Conservation (phyloP, 1,140 invertebrate species). For the Ditylenchus dipsaci region DNA sequence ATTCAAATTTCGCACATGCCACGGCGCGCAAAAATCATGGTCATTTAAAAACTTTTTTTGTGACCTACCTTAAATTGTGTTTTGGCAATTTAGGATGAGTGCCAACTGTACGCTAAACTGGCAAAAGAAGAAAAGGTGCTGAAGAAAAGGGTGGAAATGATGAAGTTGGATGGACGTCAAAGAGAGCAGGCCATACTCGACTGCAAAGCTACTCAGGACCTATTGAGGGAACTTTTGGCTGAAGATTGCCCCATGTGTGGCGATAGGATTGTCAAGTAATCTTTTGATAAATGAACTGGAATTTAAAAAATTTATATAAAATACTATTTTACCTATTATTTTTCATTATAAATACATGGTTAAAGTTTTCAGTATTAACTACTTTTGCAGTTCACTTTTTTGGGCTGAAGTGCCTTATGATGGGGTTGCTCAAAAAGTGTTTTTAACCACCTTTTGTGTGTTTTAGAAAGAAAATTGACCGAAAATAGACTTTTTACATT, state of each 20-base stretch:
- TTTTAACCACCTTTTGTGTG: too few species aligned
- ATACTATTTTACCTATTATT: neutral
- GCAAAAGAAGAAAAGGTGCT: conserved; percentile 5
- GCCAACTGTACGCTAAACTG: neutral
- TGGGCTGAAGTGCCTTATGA: too few species aligned
- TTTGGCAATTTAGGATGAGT: neutral
- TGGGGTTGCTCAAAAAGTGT: too few species aligned
- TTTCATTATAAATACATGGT: too few species aligned
- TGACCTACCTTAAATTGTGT: neutral
- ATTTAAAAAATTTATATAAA: too few species aligned
- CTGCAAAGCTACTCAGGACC: neutral
- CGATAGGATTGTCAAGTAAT: conserved; percentile 75
- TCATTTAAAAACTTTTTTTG: conserved; percentile 7
- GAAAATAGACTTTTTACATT: too few species aligned
- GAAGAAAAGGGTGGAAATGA: conserved; percentile 11
- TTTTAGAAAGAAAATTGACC: too few species aligned
- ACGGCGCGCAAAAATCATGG: too few species aligned
- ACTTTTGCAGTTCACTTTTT: too few species aligned
- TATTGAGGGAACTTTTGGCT: conserved; percentile 69
- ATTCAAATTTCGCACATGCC: too few species aligned
- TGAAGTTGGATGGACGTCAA: neutral
- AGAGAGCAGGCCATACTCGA: neutral
- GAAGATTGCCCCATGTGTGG: conserved; percentile 89
- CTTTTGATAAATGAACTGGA: conserved; percentile 25
- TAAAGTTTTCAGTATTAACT: too few species aligned